Evolutionary conservation across 2,797 vertebrate genomes (phyloP).

Genomic region (Melanogrammus aeglefinus): DNA sequence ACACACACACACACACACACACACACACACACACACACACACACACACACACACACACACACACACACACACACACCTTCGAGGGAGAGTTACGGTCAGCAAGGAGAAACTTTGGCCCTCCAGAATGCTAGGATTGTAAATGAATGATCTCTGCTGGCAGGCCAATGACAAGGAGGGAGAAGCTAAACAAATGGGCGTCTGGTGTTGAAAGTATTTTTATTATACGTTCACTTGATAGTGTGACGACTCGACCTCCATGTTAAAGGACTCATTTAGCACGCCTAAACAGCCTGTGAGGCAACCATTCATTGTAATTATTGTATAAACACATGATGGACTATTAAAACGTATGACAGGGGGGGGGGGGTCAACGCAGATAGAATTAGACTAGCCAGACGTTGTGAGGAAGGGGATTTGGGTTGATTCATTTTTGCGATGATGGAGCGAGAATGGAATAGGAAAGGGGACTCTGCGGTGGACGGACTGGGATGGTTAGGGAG

Average conservation of each 20-base stretch:
- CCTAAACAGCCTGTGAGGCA: neutral
- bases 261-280: constrained; percentile 3
- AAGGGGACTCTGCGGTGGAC: constrained; percentile 12
- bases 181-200: neutral
- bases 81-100: constrained; percentile 10
- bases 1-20: constrained; percentile 10
- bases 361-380: neutral
- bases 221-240: constrained; percentile 12
- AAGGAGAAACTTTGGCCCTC: constrained; percentile 9
- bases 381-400: neutral
- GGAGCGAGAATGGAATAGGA: constrained; percentile 14
- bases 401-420: neutral
- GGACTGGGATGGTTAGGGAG: constrained; percentile 23
- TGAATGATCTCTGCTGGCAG: neutral
- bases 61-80: constrained; percentile 13
- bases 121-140: constrained; percentile 13
- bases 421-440: constrained; percentile 11
- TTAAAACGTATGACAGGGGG: neutral
- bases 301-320: constrained; percentile 4
- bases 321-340: neutral
- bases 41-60: constrained; percentile 17
- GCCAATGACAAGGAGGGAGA: neutral
- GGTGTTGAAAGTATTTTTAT: constrained; percentile 1
- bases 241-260: neutral
- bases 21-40: constrained; percentile 1